phyloP scores from a whole-genome alignment of 2,888 invertebrate genomes.

The Escarpia spicata region DNA sequence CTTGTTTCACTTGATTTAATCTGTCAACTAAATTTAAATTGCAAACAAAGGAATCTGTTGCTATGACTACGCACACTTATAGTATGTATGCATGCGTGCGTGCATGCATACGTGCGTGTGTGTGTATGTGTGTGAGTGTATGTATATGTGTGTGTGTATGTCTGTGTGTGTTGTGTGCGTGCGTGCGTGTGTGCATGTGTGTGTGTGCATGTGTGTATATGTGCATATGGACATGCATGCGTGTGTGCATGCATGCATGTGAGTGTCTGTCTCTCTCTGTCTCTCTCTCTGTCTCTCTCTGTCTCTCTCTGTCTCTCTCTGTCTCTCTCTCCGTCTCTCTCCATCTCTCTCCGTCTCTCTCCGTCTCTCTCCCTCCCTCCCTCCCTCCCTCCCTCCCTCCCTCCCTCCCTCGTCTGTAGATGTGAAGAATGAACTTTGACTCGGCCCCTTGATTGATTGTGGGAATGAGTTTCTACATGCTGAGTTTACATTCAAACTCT shows the following conservation, averaged over 20 bases:
- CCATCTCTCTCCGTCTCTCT: too few relatives aligned
- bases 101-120: not conserved
- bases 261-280: not conserved
- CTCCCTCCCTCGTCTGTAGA: too few relatives aligned
- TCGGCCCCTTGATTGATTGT: not conserved
- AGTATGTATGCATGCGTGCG: not conserved
- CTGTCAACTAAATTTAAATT: not conserved
- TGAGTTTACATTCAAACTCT: not conserved
- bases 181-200: not conserved
- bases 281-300: too few relatives aligned
- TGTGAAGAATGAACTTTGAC: not conserved
- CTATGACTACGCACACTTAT: not conserved
- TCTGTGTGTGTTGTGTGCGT: not conserved
- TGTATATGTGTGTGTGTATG: not conserved
- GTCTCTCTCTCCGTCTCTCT: too few relatives aligned
- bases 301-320: too few relatives aligned
- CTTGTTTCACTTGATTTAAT: not conserved
- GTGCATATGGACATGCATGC: not conserved
- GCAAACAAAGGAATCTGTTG: not conserved
- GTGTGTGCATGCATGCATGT: not conserved
- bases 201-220: not conserved
- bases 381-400: too few relatives aligned
- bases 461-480: constrained; percentile 6
- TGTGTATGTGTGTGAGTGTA: not conserved
- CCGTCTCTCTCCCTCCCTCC: too few relatives aligned